These are phyloP conservation scores for Lepidotrigona ventralis DNA, from an alignment of 1,140 invertebrate species.

Conservation along the genomic window DNA sequence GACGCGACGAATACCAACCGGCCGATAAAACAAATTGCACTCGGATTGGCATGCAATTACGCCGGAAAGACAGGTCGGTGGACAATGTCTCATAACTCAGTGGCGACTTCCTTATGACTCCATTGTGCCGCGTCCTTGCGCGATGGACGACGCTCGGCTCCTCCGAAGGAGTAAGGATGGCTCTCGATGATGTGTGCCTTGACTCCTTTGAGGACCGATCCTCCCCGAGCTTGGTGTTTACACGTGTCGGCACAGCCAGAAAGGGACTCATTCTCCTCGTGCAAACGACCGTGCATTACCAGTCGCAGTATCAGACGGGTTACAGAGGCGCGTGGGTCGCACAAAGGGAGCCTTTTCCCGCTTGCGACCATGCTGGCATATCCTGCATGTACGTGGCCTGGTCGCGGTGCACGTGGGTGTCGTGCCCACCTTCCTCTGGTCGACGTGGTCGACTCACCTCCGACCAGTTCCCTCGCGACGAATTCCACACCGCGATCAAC, in stretches of 20 bases:
- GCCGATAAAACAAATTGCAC: conserved; percentile 53
- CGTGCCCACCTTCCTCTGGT: conserved; percentile 54
- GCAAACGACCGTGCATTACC: conserved; percentile 69
- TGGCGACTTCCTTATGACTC: conserved; percentile 51
- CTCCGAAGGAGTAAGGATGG: conserved; percentile 6
- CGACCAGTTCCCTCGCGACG: conserved; percentile 31
- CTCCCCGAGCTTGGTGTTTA: conserved; percentile 41
- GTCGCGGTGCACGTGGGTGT: conserved; percentile 58
- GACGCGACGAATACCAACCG: conserved; percentile 11
- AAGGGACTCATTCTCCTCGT: conserved; percentile 61
- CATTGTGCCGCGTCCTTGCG: conserved; percentile 54
- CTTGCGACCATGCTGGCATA: conserved; percentile 42
- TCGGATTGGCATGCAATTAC: conserved; percentile 61
- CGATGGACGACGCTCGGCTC: conserved; percentile 21
- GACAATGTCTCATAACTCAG: conserved; percentile 63
- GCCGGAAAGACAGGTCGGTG: conserved; percentile 36
- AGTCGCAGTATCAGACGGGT: conserved; percentile 45
- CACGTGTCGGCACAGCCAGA: conserved; percentile 65
- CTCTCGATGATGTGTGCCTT: conserved; percentile 42
- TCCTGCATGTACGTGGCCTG: conserved; percentile 19
- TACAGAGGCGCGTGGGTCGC: conserved; percentile 67
- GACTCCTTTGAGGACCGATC: not conserved
- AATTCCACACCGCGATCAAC: conserved; percentile 32
- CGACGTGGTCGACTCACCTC: conserved; percentile 3
- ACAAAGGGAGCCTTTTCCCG: conserved; percentile 56